Evolutionary conservation across 2,797 vertebrate species (phyloP).

Genomic region (Meda fulgida): DNA sequence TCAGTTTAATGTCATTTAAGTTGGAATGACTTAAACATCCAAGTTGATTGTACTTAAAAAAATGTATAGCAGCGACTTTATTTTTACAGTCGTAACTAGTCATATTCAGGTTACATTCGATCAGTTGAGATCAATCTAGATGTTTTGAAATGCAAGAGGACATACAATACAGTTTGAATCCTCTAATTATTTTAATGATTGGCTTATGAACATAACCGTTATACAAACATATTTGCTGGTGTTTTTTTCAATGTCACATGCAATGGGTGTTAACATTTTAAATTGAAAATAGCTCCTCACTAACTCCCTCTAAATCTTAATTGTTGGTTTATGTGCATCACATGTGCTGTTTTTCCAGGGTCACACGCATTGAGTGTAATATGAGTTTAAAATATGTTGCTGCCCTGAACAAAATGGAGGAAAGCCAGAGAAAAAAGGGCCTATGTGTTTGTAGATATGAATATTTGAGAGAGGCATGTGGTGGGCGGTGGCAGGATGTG

Average conservation of each 20-base stretch:
- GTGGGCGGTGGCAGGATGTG: conserved; percentile 13
- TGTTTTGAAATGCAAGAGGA: no score
- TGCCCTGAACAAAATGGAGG: conserved; percentile 27
- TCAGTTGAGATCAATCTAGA: background rate
- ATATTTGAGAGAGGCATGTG: conserved; percentile 7
- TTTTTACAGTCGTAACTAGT: no score
- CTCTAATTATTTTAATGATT: background rate
- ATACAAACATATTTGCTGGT: background rate
- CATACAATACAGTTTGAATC: background rate
- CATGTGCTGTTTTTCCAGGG: background rate
- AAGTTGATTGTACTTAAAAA: no score
- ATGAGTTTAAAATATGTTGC: background rate
- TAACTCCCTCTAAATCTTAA: background rate
- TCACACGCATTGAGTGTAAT: background rate
- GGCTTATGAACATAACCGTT: background rate
- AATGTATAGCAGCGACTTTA: no score
- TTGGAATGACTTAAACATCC: no score
- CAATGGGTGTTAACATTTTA: background rate
- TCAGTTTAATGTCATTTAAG: no score
- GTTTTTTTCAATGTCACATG: background rate
- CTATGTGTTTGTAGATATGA: background rate
- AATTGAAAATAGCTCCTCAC: background rate
- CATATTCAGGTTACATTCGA: background rate
- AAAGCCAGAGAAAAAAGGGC: background rate
- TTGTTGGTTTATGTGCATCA: background rate